These are phyloP conservation scores for Mastigias papua DNA, from an alignment of 30 jellyfish, hydroid and myxozoan genomes.

Conservation along the genomic window DNA sequence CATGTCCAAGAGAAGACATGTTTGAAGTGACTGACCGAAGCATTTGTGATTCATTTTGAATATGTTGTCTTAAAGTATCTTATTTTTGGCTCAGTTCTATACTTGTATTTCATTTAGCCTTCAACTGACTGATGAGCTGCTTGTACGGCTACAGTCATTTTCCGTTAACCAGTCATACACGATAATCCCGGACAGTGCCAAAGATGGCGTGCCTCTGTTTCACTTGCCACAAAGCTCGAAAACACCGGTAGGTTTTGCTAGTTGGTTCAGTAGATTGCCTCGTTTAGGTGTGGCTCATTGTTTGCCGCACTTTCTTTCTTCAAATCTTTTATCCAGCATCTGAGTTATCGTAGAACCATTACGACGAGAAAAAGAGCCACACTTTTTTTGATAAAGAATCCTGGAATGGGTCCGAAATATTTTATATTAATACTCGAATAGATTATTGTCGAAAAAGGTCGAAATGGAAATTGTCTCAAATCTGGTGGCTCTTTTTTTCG, in stretches of 20 bases:
- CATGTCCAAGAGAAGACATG: too few relatives aligned
- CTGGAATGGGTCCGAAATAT: too few relatives aligned
- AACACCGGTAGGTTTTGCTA: constrained; percentile 82
- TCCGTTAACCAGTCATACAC: constrained; percentile 85
- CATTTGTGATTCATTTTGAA: too few relatives aligned
- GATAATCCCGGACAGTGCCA: constrained; percentile 95
- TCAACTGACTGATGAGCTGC: constrained; percentile 88
- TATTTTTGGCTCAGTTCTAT: too few relatives aligned
- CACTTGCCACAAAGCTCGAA: constrained; percentile 91
- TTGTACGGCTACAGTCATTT: constrained; percentile 92
- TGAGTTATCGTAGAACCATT: neutral
- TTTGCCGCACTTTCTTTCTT: neutral
- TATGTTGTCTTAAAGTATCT: too few relatives aligned
- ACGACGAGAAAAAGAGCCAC: too few relatives aligned
- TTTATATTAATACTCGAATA: too few relatives aligned
- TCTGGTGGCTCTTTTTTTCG: too few relatives aligned
- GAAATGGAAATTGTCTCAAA: too few relatives aligned
- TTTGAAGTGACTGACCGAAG: too few relatives aligned
- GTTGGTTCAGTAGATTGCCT: neutral
- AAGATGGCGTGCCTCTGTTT: constrained; percentile 95
- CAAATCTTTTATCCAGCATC: neutral
- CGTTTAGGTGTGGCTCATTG: neutral
- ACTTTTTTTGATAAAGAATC: too few relatives aligned
- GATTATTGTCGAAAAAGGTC: too few relatives aligned
- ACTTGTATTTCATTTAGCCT: constrained; percentile 41